Conservation (phyloP, 2,797 vertebrate genomes). For the Chromis chromis region DNA sequence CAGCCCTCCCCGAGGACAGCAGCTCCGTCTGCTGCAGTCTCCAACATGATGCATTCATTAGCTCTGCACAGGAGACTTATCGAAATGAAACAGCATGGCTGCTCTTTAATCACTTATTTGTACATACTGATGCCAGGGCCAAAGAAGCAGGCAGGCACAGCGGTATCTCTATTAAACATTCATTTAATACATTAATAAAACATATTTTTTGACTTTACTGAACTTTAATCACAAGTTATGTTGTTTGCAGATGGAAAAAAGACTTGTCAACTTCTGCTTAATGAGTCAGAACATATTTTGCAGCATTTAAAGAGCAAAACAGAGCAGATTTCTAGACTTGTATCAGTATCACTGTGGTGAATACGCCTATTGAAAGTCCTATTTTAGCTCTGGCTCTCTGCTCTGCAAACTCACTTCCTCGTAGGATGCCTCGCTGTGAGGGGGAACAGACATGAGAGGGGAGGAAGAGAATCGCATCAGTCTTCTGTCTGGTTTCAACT, state of each 20-base stretch:
- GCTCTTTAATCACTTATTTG: conserved; percentile 45
- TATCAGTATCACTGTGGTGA: not conserved
- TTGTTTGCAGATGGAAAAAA: not conserved
- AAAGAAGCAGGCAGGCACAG: not conserved
- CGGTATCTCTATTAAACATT: conserved; percentile 9
- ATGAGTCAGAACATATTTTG: not conserved
- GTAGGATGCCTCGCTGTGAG: not conserved
- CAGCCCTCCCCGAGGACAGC: not conserved
- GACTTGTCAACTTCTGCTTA: not conserved
- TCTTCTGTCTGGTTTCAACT: conserved; percentile 22
- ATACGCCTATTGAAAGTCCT: not conserved
- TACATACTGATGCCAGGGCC: not conserved
- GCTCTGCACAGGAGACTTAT: conserved; percentile 21
- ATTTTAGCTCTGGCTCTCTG: not conserved
- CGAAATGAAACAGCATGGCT: conserved; percentile 45
- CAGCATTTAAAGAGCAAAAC: not conserved
- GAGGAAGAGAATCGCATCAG: not conserved
- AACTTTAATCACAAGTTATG: not conserved
- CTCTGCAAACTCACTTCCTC: not conserved
- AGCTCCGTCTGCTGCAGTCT: conserved; percentile 29
- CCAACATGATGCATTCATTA: conserved; percentile 41
- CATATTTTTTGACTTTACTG: not conserved
- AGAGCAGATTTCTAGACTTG: not conserved
- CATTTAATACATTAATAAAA: conserved; percentile 16
- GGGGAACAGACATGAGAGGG: not conserved